These are phyloP conservation scores for Apistogramma diplotaenia DNA, from an alignment of 2,113 vertebrate species.

Conservation along the genomic window DNA sequence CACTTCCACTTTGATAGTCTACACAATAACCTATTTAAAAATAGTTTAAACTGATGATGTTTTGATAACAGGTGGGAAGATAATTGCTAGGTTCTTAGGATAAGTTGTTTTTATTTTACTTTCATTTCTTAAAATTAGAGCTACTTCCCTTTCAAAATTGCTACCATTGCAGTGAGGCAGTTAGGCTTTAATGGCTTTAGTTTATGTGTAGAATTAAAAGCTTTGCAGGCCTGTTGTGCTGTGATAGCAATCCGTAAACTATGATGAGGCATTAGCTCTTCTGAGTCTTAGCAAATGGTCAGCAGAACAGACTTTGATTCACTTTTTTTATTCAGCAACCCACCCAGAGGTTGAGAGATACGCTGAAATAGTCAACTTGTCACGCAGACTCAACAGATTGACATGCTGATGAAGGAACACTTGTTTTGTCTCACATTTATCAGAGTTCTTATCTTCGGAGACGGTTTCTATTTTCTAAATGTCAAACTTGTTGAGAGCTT, in stretches of 20 bases:
- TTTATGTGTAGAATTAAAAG: neutral
- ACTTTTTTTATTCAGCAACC: neutral
- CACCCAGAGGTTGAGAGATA: neutral
- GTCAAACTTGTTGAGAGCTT: constrained; percentile 58
- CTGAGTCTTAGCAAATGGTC: neutral
- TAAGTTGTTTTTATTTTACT: too few relatives aligned
- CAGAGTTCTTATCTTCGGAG: constrained; percentile 50
- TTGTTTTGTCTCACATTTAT: constrained; percentile 46
- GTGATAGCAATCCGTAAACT: neutral
- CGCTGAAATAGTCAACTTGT: constrained; percentile 6
- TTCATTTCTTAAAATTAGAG: too few relatives aligned
- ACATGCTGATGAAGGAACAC: constrained; percentile 3
- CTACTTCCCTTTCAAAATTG: too few relatives aligned
- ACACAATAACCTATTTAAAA: too few relatives aligned
- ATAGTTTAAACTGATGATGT: too few relatives aligned
- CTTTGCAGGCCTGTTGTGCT: neutral
- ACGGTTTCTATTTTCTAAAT: constrained; percentile 65
- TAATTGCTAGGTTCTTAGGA: too few relatives aligned
- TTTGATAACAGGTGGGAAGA: too few relatives aligned
- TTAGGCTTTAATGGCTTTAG: too few relatives aligned
- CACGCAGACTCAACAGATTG: neutral
- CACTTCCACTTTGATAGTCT: too few relatives aligned
- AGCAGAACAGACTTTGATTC: neutral
- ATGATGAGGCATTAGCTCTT: neutral
- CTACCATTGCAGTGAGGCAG: too few relatives aligned